Evolutionary conservation across 2,113 vertebrate genomes (phyloP).

Genomic region (Gobio gobio): DNA sequence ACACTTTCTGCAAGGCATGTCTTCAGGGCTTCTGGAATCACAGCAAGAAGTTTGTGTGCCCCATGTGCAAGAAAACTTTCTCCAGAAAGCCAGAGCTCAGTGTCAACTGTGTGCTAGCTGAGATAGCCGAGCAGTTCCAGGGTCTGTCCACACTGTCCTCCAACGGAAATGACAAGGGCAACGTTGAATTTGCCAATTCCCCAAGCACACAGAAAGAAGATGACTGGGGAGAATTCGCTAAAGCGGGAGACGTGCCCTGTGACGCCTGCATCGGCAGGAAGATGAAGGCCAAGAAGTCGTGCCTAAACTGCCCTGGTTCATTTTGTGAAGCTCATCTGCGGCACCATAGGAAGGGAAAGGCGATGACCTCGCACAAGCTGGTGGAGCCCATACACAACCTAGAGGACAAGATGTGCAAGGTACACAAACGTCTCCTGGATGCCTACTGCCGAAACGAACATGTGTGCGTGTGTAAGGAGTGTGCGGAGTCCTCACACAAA

Average conservation of each 20-base stretch:
- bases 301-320: conserved; percentile 78
- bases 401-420: conserved; percentile 78
- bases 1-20: conserved; percentile 90
- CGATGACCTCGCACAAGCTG: conserved; percentile 74
- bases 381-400: conserved; percentile 77
- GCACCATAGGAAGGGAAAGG: conserved; percentile 76
- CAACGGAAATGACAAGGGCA: neutral
- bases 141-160: conserved; percentile 24
- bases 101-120: conserved; percentile 82
- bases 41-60: conserved; percentile 76
- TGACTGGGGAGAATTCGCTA: conserved; percentile 63
- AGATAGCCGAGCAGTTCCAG: conserved; percentile 77
- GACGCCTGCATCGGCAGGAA: conserved; percentile 81
- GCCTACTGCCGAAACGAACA: conserved; percentile 84
- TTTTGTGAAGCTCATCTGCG: conserved; percentile 78
- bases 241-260: conserved; percentile 74
- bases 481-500: conserved; percentile 76
- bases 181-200: conserved; percentile 39
- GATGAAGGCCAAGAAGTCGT: conserved; percentile 77
- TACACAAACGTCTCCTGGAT: conserved; percentile 81
- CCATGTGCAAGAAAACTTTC: conserved; percentile 84
- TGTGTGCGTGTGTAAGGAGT: conserved; percentile 79
- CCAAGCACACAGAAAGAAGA: neutral
- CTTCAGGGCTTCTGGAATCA: conserved; percentile 80
- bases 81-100: conserved; percentile 70